Evolutionary conservation across 2,113 vertebrate species (phyloP).

Genomic region (Sylvilagus bachmani): DNA sequence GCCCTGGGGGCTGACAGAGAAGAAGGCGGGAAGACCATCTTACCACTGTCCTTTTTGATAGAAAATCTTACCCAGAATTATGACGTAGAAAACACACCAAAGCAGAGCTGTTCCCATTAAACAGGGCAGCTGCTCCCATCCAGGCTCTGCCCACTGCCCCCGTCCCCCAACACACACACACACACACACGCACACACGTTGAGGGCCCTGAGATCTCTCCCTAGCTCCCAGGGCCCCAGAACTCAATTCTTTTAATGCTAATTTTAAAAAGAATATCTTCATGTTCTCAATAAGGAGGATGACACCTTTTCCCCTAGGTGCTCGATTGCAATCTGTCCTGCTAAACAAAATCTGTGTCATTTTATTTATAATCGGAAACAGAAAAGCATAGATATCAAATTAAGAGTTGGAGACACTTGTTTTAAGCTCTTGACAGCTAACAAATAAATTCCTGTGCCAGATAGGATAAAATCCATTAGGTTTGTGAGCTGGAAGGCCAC

Average conservation of each 20-base stretch:
- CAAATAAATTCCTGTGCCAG: background rate
- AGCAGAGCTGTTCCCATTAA: background rate
- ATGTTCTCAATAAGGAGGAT: background rate
- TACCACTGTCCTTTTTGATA: background rate
- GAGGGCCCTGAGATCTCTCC: background rate
- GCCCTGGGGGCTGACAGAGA: too few relatives aligned
- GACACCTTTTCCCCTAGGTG: background rate
- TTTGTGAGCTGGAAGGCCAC: too few relatives aligned
- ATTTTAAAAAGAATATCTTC: background rate
- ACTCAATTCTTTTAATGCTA: background rate
- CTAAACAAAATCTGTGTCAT: background rate
- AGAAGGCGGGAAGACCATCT: background rate
- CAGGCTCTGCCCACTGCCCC: background rate
- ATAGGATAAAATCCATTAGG: too few relatives aligned
- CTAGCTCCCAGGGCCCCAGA: background rate
- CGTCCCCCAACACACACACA: background rate
- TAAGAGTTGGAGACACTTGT: too few relatives aligned
- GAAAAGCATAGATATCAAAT: background rate
- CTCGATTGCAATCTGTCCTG: background rate
- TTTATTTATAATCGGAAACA: background rate
- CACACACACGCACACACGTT: background rate
- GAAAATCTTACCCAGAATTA: slow-evolving; percentile 13
- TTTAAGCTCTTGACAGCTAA: background rate
- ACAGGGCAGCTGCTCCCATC: background rate
- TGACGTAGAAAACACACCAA: background rate